phyloP scores from a whole-genome alignment of 2,888 invertebrate genomes.

The Rhagonycha fulva region DNA sequence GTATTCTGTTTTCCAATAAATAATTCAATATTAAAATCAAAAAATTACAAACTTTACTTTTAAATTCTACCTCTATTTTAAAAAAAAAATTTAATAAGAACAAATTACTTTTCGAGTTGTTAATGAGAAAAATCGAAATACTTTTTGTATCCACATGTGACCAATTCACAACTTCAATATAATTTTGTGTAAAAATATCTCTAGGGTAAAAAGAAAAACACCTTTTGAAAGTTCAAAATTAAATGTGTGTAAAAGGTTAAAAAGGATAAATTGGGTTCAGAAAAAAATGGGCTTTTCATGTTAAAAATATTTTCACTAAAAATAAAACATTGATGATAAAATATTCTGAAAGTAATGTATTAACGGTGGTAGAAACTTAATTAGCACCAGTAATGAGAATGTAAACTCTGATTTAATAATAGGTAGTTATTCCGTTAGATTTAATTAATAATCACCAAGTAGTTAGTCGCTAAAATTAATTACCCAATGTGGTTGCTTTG shows the following conservation, averaged over 20 bases:
- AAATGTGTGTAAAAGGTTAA: constrained; percentile 1
- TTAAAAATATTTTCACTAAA: not conserved
- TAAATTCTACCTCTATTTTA: not conserved
- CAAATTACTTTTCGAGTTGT: not conserved
- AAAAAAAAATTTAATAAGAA: not conserved
- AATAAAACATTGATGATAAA: not conserved
- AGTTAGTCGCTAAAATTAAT: not conserved
- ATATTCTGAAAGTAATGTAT: not conserved
- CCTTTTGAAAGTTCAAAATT: constrained; percentile 15
- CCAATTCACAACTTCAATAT: constrained; percentile 23
- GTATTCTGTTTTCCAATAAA: not conserved
- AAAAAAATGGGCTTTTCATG: not conserved
- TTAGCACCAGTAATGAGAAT: not conserved
- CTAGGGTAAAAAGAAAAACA: constrained; percentile 19
- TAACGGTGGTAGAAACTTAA: not conserved
- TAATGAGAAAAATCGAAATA: not conserved
- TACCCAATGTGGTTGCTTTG: not conserved
- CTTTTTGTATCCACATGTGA: constrained; percentile 14
- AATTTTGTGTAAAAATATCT: constrained; percentile 18
- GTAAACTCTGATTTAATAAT: not conserved
- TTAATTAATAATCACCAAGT: constrained; percentile 2
- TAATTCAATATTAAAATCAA: not conserved
- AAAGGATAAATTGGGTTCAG: not conserved
- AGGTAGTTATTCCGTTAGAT: not conserved
- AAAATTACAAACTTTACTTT: not conserved